A percentile compares a stretch with the other conserved stretches of the same genome.
Evolutionary conservation across 1,140 invertebrate species (phyloP).

Genomic region (Helicoverpa zea): DNA sequence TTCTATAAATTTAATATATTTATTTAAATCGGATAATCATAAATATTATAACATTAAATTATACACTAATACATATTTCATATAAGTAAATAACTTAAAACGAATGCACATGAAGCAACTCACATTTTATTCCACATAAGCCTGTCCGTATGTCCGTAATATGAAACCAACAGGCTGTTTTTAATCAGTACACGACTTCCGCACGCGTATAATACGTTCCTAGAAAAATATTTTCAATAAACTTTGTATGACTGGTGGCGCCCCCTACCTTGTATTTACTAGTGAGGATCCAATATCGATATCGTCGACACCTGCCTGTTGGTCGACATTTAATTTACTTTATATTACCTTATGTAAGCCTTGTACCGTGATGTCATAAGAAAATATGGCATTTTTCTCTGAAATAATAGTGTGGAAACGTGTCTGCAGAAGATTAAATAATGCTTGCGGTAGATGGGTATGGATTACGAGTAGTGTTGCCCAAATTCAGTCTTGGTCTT

Average conservation of each 20-base stretch:
- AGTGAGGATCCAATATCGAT: constrained; percentile 19
- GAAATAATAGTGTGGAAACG: background rate
- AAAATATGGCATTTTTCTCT: background rate
- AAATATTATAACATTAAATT: too few relatives aligned
- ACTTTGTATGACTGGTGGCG: background rate
- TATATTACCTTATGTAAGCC: constrained; percentile 21
- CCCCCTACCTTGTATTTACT: background rate
- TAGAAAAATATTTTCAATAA: constrained; percentile 23
- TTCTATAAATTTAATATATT: too few relatives aligned
- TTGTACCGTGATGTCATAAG: background rate
- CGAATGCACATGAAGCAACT: too few relatives aligned
- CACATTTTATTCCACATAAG: background rate
- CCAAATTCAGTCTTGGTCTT: too few relatives aligned
- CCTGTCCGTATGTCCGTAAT: background rate
- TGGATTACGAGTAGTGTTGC: background rate
- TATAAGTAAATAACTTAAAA: too few relatives aligned
- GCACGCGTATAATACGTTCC: background rate
- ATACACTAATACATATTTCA: too few relatives aligned
- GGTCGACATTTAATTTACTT: constrained; percentile 45
- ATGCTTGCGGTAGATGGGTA: background rate
- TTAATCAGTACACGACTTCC: constrained; percentile 24
- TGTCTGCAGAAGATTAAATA: background rate
- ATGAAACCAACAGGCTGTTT: constrained; percentile 6
- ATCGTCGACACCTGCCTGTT: constrained; percentile 19
- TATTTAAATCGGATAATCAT: too few relatives aligned